Evolutionary conservation across 2,888 invertebrate species (phyloP).

Genomic region (Metallyticus violacea): DNA sequence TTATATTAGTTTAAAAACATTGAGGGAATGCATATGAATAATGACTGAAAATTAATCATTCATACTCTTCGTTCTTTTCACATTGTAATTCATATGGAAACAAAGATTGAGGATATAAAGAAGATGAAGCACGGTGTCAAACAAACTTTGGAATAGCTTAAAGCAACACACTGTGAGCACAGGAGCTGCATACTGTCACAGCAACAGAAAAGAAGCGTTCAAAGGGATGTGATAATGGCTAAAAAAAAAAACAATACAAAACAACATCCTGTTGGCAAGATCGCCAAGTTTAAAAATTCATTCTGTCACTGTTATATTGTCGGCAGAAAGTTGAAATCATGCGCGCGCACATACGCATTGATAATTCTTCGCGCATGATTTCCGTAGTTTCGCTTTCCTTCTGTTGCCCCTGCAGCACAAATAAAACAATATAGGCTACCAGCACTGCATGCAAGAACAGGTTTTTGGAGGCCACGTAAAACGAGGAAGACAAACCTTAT

Average conservation of each 20-base stretch:
- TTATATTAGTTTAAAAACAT: too few relatives aligned
- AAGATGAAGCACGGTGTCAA: too few relatives aligned
- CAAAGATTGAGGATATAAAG: too few relatives aligned
- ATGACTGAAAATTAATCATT: too few relatives aligned
- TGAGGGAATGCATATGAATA: too few relatives aligned
- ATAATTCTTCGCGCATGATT: background rate
- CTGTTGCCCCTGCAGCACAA: background rate
- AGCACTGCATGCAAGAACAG: background rate
- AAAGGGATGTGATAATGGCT: background rate
- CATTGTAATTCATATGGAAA: too few relatives aligned
- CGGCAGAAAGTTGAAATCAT: background rate
- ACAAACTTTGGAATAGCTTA: too few relatives aligned
- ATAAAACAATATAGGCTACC: constrained; percentile 1
- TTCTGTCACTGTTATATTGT: background rate
- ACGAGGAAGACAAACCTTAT: background rate
- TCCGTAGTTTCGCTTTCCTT: background rate
- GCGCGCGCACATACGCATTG: background rate
- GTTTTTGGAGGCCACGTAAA: background rate
- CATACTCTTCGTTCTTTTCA: too few relatives aligned
- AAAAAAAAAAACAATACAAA: background rate
- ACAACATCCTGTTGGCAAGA: background rate
- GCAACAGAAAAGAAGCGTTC: too few relatives aligned
- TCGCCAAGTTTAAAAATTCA: background rate
- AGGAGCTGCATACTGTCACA: background rate
- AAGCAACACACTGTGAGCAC: background rate